These are phyloP conservation scores for Lagria hirta DNA, from an alignment of 2,888 invertebrate species.

Conservation along the genomic window DNA sequence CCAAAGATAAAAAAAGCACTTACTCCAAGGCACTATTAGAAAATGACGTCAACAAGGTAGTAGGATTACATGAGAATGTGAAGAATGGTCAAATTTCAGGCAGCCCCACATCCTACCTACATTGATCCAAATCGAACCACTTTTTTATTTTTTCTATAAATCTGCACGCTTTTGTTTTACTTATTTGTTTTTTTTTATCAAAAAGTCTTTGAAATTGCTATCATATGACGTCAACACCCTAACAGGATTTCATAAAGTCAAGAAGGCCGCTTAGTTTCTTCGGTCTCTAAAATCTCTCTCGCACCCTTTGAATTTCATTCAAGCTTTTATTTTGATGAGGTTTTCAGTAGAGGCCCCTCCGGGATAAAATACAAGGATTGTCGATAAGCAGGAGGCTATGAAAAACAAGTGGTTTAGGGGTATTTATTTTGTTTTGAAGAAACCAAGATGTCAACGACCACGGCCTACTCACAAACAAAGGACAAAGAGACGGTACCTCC, in stretches of 20 bases:
- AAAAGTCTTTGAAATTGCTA: conserved; percentile 20
- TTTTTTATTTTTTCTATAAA: neutral
- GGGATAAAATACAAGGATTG: conserved; percentile 47
- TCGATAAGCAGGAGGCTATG: conserved; percentile 42
- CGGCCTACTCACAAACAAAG: too few relatives aligned
- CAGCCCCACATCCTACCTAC: too few relatives aligned
- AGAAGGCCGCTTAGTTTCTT: too few relatives aligned
- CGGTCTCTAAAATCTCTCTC: conserved; percentile 8
- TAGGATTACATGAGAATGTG: conserved; percentile 15
- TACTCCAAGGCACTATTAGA: conserved; percentile 21
- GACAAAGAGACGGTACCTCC: too few relatives aligned
- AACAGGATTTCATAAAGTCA: conserved; percentile 22
- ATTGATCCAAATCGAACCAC: neutral
- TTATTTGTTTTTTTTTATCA: conserved; percentile 5
- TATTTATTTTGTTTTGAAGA: too few relatives aligned
- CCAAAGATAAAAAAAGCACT: conserved; percentile 1
- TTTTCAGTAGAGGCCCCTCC: conserved; percentile 41
- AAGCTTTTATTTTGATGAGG: neutral
- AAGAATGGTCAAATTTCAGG: conserved; percentile 2
- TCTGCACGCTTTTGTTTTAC: neutral
- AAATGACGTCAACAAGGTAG: conserved; percentile 32
- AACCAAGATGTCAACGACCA: too few relatives aligned
- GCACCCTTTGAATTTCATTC: too few relatives aligned
- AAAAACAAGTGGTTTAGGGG: conserved; percentile 26
- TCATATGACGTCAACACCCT: conserved; percentile 28